phyloP scores from a whole-genome alignment of 2,113 vertebrate genomes.

The Mus pahari region DNA sequence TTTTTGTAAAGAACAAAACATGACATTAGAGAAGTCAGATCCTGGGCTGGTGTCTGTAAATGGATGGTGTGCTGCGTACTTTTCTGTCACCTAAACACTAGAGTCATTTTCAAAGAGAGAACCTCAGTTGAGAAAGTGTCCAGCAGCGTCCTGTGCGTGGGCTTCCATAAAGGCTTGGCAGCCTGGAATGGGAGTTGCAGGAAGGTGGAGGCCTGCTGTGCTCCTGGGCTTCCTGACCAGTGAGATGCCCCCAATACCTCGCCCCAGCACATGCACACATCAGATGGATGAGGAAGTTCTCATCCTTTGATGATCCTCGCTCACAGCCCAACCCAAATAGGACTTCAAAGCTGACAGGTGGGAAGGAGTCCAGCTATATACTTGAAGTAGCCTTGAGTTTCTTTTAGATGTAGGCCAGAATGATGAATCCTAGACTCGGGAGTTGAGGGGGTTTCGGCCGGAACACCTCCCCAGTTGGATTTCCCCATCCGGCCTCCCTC shows the following conservation, averaged over 20 bases:
- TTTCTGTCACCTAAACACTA: neutral
- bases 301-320: neutral
- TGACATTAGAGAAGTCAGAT: neutral
- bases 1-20: neutral
- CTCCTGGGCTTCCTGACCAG: neutral
- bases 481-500: neutral
- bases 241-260: neutral
- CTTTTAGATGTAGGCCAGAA: neutral
- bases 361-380: neutral
- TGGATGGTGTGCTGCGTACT: neutral
- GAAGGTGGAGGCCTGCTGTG: neutral
- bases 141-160: neutral
- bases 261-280: neutral
- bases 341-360: neutral
- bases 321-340: constrained; percentile 22
- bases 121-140: neutral
- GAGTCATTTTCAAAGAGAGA: neutral
- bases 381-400: constrained; percentile 1
- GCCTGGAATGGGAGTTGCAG: neutral
- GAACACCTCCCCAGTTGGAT: neutral
- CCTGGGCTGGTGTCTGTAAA: neutral
- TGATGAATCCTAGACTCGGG: neutral
- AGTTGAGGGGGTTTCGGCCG: neutral
- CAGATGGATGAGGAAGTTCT: constrained; percentile 30
- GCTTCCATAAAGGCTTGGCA: accelerated